Conservation (phyloP, 2,888 invertebrate species). For the Coenonympha glycerion region DNA sequence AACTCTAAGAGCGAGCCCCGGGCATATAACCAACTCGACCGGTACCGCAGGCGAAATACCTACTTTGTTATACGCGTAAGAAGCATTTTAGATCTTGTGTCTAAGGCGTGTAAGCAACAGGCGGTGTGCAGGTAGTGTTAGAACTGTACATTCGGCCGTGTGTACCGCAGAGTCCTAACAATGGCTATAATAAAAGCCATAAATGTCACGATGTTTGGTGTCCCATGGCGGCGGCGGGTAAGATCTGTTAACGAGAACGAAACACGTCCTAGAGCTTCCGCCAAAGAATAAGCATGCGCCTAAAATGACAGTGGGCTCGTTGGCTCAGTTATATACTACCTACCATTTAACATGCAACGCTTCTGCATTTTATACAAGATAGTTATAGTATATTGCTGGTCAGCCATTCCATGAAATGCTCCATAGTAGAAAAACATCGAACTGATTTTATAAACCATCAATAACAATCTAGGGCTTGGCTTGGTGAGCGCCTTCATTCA, state of each 20-base stretch:
- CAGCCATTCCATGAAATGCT: no score
- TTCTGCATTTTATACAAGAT: no score
- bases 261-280: slow-evolving; percentile 53
- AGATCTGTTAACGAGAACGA: slow-evolving; percentile 65
- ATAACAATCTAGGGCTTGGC: no score
- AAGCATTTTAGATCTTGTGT: slow-evolving; percentile 14
- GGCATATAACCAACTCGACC: slow-evolving; percentile 1
- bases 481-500: no score
- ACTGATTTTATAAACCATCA: no score
- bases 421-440: no score
- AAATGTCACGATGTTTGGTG: slow-evolving; percentile 63
- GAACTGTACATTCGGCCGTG: slow-evolving; percentile 6
- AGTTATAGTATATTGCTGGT: no score
- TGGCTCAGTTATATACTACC: neutral
- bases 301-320: neutral
- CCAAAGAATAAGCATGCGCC: slow-evolving; percentile 37
- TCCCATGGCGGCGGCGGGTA: slow-evolving; percentile 59
- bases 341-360: no score
- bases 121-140: neutral
- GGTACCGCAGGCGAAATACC: slow-evolving; percentile 9
- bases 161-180: slow-evolving; percentile 46
- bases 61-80: slow-evolving; percentile 1
- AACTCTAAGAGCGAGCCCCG: slow-evolving; percentile 2
- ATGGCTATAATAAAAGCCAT: slow-evolving; percentile 60
- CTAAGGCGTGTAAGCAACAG: slow-evolving; percentile 1